Evolutionary conservation across 2,113 vertebrate species (phyloP).

Genomic region (Thermophis baileyi): DNA sequence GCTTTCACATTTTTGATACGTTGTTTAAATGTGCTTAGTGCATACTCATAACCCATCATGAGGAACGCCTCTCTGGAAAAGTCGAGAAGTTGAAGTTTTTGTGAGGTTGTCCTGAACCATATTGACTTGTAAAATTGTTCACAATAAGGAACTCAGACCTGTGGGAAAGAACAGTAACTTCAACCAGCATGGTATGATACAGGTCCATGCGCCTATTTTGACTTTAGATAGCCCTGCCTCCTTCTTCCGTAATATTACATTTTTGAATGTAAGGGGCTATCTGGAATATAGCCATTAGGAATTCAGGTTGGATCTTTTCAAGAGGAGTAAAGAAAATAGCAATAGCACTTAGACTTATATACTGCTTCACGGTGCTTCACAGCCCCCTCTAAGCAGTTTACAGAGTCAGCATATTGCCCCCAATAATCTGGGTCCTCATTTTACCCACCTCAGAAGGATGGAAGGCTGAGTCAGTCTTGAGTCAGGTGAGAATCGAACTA

Average conservation of each 20-base stretch:
- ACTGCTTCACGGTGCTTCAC: too few species aligned
- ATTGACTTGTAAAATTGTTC: not conserved
- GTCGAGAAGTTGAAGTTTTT: not conserved
- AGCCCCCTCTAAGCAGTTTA: too few species aligned
- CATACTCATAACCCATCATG: not conserved
- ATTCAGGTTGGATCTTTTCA: not conserved
- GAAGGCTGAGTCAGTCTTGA: too few species aligned
- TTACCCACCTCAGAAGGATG: too few species aligned
- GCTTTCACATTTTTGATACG: not conserved
- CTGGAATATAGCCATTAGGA: not conserved
- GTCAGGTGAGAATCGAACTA: too few species aligned
- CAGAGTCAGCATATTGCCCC: too few species aligned
- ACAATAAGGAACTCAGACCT: not conserved
- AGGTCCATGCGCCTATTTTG: not conserved
- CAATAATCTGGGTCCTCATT: too few species aligned
- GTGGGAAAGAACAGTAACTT: not conserved
- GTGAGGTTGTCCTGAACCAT: not conserved
- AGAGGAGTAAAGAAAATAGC: not conserved
- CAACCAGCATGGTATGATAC: not conserved
- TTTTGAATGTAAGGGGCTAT: not conserved
- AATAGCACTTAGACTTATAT: too few species aligned
- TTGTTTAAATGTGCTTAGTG: not conserved
- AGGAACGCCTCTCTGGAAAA: not conserved
- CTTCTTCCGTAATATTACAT: not conserved
- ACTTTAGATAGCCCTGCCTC: not conserved